Evolutionary conservation across 2,797 vertebrate species (phyloP).

Genomic region (Parotocinclus haroldoi): DNA sequence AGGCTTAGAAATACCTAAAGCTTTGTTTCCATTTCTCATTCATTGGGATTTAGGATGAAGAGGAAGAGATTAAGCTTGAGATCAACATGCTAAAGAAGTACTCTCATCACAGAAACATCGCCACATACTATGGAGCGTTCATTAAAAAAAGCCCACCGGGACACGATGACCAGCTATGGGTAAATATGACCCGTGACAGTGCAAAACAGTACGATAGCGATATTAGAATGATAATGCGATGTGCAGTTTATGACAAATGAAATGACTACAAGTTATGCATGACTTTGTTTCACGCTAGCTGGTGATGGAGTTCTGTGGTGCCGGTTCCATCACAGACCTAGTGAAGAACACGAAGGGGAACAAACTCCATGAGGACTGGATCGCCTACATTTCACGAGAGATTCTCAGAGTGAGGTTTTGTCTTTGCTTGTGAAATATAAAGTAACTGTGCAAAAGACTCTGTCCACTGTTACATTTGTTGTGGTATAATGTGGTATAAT

Average conservation of each 20-base stretch:
- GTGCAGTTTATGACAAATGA: not conserved
- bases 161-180: conserved; percentile 89
- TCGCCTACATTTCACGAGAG: conserved; percentile 89
- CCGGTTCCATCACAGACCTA: conserved; percentile 87
- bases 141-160: conserved; percentile 88
- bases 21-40: conserved; percentile 1
- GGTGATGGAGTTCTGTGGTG: conserved; percentile 88
- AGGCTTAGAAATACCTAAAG: conserved; percentile 1
- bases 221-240: not conserved
- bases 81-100: conserved; percentile 94
- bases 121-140: conserved; percentile 88
- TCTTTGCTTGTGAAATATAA: too few species aligned
- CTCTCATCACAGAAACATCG: conserved; percentile 88
- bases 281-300: conserved; percentile 1
- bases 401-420: conserved; percentile 80
- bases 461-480: too few species aligned
- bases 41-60: conserved; percentile 72
- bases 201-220: not conserved
- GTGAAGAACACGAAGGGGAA: conserved; percentile 93
- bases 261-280: not conserved
- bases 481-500: too few species aligned
- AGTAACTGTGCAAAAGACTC: too few species aligned
- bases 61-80: conserved; percentile 89
- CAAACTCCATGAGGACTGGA: conserved; percentile 86
- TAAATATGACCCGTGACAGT: conserved; percentile 54